Evolutionary conservation across 2,888 invertebrate genomes (phyloP).

Genomic region (Helobdella robusta): DNA sequence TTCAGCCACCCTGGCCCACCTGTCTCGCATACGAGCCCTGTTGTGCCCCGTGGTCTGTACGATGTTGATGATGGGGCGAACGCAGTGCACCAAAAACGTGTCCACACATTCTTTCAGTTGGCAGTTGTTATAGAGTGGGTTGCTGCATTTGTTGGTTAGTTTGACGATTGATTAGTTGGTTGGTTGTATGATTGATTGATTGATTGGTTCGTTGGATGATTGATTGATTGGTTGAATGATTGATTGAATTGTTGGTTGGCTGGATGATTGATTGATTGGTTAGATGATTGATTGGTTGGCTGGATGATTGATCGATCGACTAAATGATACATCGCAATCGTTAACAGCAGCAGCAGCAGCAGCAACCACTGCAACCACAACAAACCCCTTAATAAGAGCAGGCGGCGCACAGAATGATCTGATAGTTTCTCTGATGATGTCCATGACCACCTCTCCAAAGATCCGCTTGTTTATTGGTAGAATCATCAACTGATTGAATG

Average conservation of each 20-base stretch:
- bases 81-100: slow-evolving; percentile 74
- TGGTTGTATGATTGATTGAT: too few species aligned
- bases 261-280: too few species aligned
- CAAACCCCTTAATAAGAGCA: slow-evolving; percentile 63
- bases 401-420: slow-evolving; percentile 81
- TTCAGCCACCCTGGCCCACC: slow-evolving; percentile 75
- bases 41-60: slow-evolving; percentile 75
- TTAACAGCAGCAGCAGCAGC: not conserved
- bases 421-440: slow-evolving; percentile 75
- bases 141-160: slow-evolving; percentile 37
- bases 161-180: too few species aligned
- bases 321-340: too few species aligned
- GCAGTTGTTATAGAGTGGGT: slow-evolving; percentile 56
- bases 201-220: too few species aligned
- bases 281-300: too few species aligned
- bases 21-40: slow-evolving; percentile 85
- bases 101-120: slow-evolving; percentile 80
- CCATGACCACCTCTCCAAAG: slow-evolving; percentile 62
- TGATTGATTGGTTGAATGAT: too few species aligned
- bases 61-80: slow-evolving; percentile 73
- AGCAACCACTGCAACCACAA: not conserved
- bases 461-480: slow-evolving; percentile 48
- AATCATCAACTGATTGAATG: slow-evolving; percentile 43
- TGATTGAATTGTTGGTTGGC: too few species aligned
- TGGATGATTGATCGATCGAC: too few species aligned